Base-by-base conservation (phyloP, 1,140 invertebrate species). In the Musca domestica region DNA sequence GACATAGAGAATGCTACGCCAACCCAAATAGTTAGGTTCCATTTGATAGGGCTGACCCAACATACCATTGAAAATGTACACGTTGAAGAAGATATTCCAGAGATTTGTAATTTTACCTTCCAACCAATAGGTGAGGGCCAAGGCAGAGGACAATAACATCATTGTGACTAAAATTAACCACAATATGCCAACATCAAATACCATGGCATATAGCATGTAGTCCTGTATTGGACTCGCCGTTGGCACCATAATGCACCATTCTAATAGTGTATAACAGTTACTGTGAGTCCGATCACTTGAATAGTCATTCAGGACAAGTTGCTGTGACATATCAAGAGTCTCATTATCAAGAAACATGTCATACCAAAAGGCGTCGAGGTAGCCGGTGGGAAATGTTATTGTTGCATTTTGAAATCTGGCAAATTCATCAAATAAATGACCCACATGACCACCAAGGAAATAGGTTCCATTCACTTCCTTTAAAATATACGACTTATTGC, bases 401-500 rank as follows among this genome's bases (percentile, higher is more conserved):
- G 61, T 64, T 4, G 61, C 61, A 25, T 64, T 64, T n/a, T 64
- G 46, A 6, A 41, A 20, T 7, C 22, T 30, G 3, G 30, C 34
- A 48, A 64, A 64, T 19, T 64, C 61, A 6, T 6, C 30, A 25
- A 64, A 46, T 17, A 47, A 48, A 12, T 64, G 34, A 3, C 61
- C 61, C 1, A 64, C 61, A 25, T 41, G 41, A n/a, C 61, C 61
- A 25, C 61, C 46, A 3, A 64, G 23, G 6, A 20, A n/a, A 7
- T n/a, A 27, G 9, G 23, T 58, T n/a, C 17, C 25, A n/a, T 58
- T 58, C n/a, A n/a, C 25, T 27, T 58, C n/a, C 6, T 15, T 27
- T 9, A 58, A 30, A n/a, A 58, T 30, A n/a, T 58, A 58, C 15
- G 23, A 58, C n/a, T n/a, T 58, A 15, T 6, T n/a, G 25, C 25